Evolutionary conservation across 2,113 vertebrate genomes (phyloP), one percentile per base, ranked within the genome.

Genomic region (Dicerorhinus sumatrensis): DNA sequence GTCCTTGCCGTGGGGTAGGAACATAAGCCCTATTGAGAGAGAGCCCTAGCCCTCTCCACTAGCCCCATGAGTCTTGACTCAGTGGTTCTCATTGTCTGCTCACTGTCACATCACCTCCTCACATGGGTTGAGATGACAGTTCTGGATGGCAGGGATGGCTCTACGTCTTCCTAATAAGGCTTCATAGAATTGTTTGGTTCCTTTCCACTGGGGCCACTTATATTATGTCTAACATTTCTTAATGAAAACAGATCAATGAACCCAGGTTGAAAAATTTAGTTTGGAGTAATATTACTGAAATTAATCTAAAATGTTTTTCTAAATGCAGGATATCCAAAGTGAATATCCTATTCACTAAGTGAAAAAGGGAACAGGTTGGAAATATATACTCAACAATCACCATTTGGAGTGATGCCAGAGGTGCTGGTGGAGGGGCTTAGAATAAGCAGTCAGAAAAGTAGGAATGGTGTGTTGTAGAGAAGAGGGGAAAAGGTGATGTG

Each of bases 41-140:
- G 48, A 48, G 10, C 12, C 21, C 2, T 0, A 29, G 17, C 6
- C 1, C 8, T 23, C 11, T 36, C 1, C 39, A 9, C 14, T 2
- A 33, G 21, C 5, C 31, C 21, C 25, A 12, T 0, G 21, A 20
- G 46, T 23, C 54, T 25, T 67, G 56, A 72, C 29, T 39, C 42
- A 21, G 18, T 12, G 31, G 31, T 14, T 20, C 62, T 91, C 25
- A 69, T 3, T n/a, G 17, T 48, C 83, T 6, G 2, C 0, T 69
- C 10, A 2, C 73, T 13, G 13, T 42, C 5, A 3, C 0, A 21
- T 89, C 39, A n/a, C 39, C 31, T 79, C 14, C 25, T 56, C 21
- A 27, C 2, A 5, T 5, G 25, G 58, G 20, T 58, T 46, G 16
- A 70, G 21, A 25, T 2, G 1, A 60, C 4, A 46, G 21, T 23